Evolutionary conservation across 2,888 invertebrate species (phyloP), one percentile per base, ranked within the genome.

Genomic region (Urechis unicinctus): DNA sequence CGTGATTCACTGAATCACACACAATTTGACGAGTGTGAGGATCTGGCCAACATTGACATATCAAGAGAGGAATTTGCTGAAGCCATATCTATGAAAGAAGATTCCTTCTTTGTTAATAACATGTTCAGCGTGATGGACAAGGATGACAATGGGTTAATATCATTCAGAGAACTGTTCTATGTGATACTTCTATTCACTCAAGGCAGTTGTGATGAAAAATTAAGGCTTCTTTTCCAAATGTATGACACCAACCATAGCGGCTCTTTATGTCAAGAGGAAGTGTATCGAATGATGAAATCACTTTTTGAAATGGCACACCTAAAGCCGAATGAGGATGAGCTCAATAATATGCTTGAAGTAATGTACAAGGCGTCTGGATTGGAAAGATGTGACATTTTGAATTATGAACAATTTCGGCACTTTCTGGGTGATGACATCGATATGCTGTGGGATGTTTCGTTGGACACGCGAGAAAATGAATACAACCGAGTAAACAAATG

Each of bases 141-240:
- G 53, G 83, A 84, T 65, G 73, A 80, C 61, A 84, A 83, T 68
- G 84, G 84, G 2, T 84, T 82, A 68, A 83, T 85, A 60, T 83
- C 84, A 1, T 84, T 85, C 68, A 74, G 83, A 49, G 85, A 85
- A 68, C 84, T 85, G 68, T 75, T 84, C 21, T 83, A 84, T 68
- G 80, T 84, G 64, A 77, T 85, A 43, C 80, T 83, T 1, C 81
- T 85, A 61, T 83, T 85, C 70, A 79, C 83, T 0, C 82, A 83
- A 70, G 82, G 81, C 79, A 49, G 44, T 21, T 46, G 51, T 43
- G 70, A 73, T 42, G 71, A 74, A 53, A 74, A 74, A 53, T 60
- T 74, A 5, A 67, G 70, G 53, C 65, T 72, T 13, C 59, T 75
- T 53, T 75, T 75, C 56, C 59, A 67, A 51, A 75, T 75, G 73